phyloP scores from a whole-genome alignment of 2,113 vertebrate genomes.

The Lagopus muta region DNA sequence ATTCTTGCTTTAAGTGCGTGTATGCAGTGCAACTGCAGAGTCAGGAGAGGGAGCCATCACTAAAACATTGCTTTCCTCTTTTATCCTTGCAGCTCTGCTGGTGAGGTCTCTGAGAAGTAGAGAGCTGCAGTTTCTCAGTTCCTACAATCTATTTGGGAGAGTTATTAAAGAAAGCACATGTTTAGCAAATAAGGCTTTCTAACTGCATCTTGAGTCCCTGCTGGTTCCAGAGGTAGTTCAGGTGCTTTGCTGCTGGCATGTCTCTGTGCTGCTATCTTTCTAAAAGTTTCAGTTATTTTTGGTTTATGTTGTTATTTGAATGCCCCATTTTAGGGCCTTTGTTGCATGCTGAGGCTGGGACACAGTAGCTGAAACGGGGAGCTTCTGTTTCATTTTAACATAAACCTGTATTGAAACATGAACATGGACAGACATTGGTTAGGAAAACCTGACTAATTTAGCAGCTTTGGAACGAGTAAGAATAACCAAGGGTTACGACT shows the following conservation, averaged over 20 bases:
- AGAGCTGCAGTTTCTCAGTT: not conserved
- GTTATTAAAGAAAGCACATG: not conserved
- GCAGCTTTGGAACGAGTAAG: not conserved
- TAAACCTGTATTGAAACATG: not conserved
- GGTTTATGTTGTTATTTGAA: not conserved
- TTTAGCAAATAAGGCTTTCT: not conserved
- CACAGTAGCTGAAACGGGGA: not conserved
- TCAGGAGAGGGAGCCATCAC: constrained; percentile 23
- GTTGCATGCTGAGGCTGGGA: not conserved
- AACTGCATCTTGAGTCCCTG: not conserved
- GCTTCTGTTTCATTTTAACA: not conserved
- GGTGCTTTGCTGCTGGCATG: not conserved
- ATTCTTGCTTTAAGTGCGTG: not conserved
- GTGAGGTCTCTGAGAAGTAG: not conserved
- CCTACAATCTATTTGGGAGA: rapidly evolving
- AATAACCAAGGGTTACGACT: not conserved
- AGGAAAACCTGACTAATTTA: not conserved
- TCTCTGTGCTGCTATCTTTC: not conserved
- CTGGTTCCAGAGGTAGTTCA: not conserved
- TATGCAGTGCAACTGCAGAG: not conserved
- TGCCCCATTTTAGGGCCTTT: not conserved
- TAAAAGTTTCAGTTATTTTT: not conserved
- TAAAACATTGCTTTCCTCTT: not conserved
- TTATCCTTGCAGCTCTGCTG: not conserved
- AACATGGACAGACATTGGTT: not conserved